Evolutionary conservation across 2,113 vertebrate species (phyloP).

Genomic region (Centropristis striata): DNA sequence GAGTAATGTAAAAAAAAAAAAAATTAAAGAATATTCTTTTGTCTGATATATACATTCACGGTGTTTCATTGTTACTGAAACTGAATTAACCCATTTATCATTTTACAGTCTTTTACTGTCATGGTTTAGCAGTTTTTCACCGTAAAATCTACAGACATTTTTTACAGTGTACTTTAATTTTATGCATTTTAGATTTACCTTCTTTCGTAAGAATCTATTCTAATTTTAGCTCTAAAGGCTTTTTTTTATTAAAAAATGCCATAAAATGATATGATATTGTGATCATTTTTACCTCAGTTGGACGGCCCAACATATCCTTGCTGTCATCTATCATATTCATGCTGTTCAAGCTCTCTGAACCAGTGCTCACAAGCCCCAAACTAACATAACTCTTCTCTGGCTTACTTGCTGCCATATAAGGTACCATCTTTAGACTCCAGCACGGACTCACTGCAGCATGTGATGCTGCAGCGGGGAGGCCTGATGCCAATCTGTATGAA

Average conservation of each 20-base stretch:
- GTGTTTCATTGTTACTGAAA: too few species aligned
- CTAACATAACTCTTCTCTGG: slow-evolving; percentile 23
- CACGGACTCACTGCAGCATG: slow-evolving; percentile 34
- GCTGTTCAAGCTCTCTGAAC: slow-evolving; percentile 25
- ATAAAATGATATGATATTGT: neutral
- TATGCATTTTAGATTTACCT: neutral
- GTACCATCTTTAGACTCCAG: slow-evolving; percentile 56
- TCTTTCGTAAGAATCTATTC: neutral
- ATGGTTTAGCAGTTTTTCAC: too few species aligned
- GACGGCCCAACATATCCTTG: neutral
- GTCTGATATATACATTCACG: too few species aligned
- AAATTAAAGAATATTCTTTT: too few species aligned
- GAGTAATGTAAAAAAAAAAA: too few species aligned
- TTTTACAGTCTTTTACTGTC: too few species aligned
- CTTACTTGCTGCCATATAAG: slow-evolving; percentile 76
- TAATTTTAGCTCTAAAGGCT: slow-evolving; percentile 1
- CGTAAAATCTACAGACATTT: too few species aligned
- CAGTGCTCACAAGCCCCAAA: slow-evolving; percentile 21
- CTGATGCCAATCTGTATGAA: slow-evolving; percentile 12
- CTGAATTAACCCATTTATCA: too few species aligned
- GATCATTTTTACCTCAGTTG: neutral
- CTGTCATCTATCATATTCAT: slow-evolving; percentile 20
- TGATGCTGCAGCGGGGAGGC: slow-evolving; percentile 40
- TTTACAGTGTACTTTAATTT: too few species aligned
- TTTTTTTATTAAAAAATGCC: too few species aligned